Conservation (phyloP, 1,140 invertebrate species). For the Anoplolepis gracilipes region DNA sequence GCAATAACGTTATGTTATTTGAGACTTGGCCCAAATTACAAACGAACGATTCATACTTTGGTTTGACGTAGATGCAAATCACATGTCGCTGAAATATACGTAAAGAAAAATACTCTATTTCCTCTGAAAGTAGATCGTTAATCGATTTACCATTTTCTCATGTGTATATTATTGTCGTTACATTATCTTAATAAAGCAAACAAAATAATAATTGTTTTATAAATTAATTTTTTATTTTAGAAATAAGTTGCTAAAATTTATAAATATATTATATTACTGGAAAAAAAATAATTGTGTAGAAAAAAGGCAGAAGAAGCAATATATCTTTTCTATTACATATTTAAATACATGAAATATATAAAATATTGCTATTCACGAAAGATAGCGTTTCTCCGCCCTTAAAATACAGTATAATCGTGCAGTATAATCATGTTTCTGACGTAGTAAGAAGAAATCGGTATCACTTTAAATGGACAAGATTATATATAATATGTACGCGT, state of each 20-base stretch:
- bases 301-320: neutral
- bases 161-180: neutral
- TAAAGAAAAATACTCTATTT: conserved; percentile 1
- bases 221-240: too few species aligned
- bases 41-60: neutral
- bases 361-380: neutral
- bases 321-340: neutral
- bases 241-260: too few species aligned
- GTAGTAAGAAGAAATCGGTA: conserved; percentile 12
- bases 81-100: neutral
- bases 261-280: neutral
- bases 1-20: neutral
- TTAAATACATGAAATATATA: neutral
- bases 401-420: neutral
- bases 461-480: conserved; percentile 29
- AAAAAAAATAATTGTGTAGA: neutral
- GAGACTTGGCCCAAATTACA: neutral
- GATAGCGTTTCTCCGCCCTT: neutral
- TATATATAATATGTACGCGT: neutral
- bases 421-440: conserved; percentile 10
- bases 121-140: neutral
- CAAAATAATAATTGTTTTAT: neutral
- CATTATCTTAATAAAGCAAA: neutral
- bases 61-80: neutral
- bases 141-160: neutral